Evolutionary conservation across 1,140 invertebrate genomes (phyloP), one percentile per base, ranked within the genome.

Genomic region (Nylanderia fulva): DNA sequence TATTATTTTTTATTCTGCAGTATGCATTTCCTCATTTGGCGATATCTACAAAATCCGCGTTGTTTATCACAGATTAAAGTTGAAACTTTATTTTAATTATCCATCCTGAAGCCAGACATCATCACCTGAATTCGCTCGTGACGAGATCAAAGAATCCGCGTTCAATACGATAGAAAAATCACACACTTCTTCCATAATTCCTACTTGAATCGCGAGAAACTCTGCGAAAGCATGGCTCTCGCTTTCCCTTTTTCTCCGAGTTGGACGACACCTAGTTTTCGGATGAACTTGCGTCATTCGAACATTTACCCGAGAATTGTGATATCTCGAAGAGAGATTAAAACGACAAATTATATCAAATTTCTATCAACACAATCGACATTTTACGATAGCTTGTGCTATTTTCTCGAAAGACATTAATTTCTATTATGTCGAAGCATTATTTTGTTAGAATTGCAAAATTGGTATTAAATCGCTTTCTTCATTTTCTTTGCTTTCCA

Each of bases 21-120:
- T n/a, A 33, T 27, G 2, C 21, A 45, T 48, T 76, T 21, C 48
- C 24, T 15, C n/a, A 24, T 36, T 9, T 45, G 9, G 24, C 33
- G 8, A 74, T 45, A 4, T 58, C 52, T 42, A 3, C 15, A 6
- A 21, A n/a, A 18, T 15, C 29, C 29, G 29, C 29, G 29, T 3
- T 3, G 29, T 33, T 33, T 33, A 3, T 33, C 29, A 33, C 29
- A 0, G 21, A 56, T 60, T 42, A 42, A 60, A 9, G 11, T 6
- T 33, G 24, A 15, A 48, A 39, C 42, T 63, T 76, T 3, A 3
- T 1, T 15, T 77, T 77, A 77, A 77, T 77, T 63, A 27, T 1
- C 60, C 18, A n/a, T 63, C 15, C 13, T 52, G 27, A 63, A 52
- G 3, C 29, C 29, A 33, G 18, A 61, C 27, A 45, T 60, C 36